phyloP scores from a whole-genome alignment of 2,113 vertebrate species.

The Salvator merianae region DNA sequence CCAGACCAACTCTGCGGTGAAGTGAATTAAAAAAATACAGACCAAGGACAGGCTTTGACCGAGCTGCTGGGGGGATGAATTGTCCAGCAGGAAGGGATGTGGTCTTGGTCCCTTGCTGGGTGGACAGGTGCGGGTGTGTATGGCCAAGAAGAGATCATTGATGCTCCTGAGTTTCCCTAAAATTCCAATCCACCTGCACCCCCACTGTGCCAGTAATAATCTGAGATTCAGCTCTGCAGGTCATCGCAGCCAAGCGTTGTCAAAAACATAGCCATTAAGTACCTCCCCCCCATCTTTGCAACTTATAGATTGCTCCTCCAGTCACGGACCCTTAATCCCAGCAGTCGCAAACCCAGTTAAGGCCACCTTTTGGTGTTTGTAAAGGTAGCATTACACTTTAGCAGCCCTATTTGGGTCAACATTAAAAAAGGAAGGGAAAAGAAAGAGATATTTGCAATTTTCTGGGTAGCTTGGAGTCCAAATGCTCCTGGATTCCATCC shows the following conservation, averaged over 20 bases:
- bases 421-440: too few species aligned
- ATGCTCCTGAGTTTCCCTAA: background rate
- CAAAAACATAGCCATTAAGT: conserved; percentile 5
- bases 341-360: background rate
- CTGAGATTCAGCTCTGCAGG: background rate
- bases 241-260: background rate
- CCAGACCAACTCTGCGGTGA: too few species aligned
- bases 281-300: background rate
- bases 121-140: too few species aligned
- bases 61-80: too few species aligned
- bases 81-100: too few species aligned
- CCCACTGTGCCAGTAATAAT: background rate
- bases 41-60: too few species aligned
- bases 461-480: too few species aligned
- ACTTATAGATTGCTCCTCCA: background rate
- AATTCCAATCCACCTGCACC: background rate
- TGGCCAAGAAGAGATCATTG: background rate
- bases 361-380: background rate
- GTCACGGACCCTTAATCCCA: background rate
- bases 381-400: background rate
- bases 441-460: too few species aligned
- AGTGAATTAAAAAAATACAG: too few species aligned
- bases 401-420: background rate
- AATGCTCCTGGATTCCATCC: too few species aligned
- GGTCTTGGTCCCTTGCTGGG: too few species aligned